Conservation (phyloP, 2,797 vertebrate genomes). For the Pseudocheirus occidentalis region DNA sequence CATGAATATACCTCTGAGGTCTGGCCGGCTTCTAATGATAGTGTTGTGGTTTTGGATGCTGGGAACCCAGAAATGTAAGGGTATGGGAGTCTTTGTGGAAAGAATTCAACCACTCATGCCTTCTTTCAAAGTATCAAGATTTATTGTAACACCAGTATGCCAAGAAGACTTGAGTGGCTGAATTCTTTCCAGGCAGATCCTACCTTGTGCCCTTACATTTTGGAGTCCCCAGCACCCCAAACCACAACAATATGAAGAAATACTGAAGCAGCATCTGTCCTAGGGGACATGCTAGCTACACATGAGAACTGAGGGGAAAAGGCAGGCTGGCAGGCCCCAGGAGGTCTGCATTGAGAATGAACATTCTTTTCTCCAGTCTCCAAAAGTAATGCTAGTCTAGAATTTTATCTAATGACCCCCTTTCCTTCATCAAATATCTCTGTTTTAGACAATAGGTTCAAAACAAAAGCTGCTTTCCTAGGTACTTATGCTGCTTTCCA, state of each 20-base stretch:
- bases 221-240: no score
- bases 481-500: background rate
- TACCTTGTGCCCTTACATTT: no score
- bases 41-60: no score
- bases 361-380: background rate
- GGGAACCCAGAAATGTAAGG: no score
- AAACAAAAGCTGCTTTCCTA: background rate
- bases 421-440: background rate
- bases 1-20: background rate
- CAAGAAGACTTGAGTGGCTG: no score
- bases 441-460: background rate
- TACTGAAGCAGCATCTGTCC: background rate
- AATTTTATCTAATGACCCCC: background rate
- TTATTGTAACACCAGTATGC: no score
- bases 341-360: background rate
- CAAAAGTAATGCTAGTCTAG: background rate
- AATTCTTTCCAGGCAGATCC: no score
- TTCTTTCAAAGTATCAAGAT: no score
- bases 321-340: background rate
- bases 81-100: no score
- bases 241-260: background rate
- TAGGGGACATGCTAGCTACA: background rate
- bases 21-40: background rate
- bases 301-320: background rate
- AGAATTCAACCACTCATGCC: no score